Base-by-base conservation (phyloP, 2,888 invertebrate species). In the Lasioglossum calceatum region DNA sequence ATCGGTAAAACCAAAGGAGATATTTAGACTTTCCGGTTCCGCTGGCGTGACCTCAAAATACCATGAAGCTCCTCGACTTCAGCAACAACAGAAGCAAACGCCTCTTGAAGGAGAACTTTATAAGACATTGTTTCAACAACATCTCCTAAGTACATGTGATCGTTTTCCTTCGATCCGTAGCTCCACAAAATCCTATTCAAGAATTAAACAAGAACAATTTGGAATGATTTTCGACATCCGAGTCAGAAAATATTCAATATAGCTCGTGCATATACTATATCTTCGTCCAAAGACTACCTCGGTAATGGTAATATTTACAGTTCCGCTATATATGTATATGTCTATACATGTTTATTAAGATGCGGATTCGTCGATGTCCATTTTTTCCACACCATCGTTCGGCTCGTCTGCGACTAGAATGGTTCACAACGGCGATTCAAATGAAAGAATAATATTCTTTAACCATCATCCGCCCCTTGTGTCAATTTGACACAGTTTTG, bases 271-370 rank as follows among this genome's bases (percentile, higher is more conserved):
- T 84, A 78, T 80, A 74, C 74, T 80, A 81, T 87, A 75, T 77
- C 36, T 27, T 54, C 72, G 61, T 64, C 14, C 36, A 77, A 67
- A 74, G n/a, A 50, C 64, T 71, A 16, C 58, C 3, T 12, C 2
- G 74, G 82, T 86, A 84, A 82, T 86, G 74, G 82, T 87, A 84
- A 82, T 86, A 90, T 70, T 81, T 87, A 79, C 82, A 75, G 58
- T 75, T 76, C 36, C 36, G 42, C n/a, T n/a, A 67, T 75, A 79
- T 77, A 73, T 50, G 50, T 77, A 32, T 78, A 70, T 71, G 70
- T 47, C 72, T 70, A 47, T 36, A 78, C 64, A 14, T 58, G 14
- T 36, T 77, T 72, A 77, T 78, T 88, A 85, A 23, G 71, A 79
- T 8, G n/a, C 54, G 19, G 77, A 70, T 79, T 86, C 82, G 23